Conservation (phyloP, 2,888 invertebrate genomes). For the Netelia melanura region DNA sequence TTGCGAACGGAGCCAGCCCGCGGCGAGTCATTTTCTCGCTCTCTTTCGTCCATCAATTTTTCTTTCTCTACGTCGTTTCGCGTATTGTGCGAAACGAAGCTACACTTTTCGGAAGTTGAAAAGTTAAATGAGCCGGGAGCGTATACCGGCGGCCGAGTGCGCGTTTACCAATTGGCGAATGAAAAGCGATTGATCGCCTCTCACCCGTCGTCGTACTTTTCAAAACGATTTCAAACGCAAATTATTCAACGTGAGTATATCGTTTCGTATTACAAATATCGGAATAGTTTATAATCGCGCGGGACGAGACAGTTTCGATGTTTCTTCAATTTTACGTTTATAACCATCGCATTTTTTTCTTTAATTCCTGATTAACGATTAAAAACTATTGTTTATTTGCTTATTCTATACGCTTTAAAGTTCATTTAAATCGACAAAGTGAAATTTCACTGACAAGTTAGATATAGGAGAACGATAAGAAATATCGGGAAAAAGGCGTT, state of each 20-base stretch:
- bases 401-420: no score
- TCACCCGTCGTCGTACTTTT: neutral
- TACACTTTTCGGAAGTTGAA: no score
- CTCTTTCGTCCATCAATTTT: conserved; percentile 44
- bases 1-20: conserved; percentile 78
- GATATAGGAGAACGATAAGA: neutral
- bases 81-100: no score
- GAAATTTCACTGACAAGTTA: no score
- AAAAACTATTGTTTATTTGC: no score
- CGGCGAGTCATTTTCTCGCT: conserved; percentile 61
- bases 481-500: neutral
- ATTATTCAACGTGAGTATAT: conserved; percentile 39
- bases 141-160: no score
- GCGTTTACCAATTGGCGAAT: neutral
- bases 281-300: no score
- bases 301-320: neutral
- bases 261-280: neutral
- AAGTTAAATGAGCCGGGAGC: no score
- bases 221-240: conserved; percentile 27
- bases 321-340: neutral
- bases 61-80: neutral
- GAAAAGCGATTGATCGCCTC: conserved; percentile 34
- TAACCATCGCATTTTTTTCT: neutral
- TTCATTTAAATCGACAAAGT: no score
- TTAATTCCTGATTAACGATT: no score